These are phyloP conservation scores for Dipodomys ordii DNA, from an alignment of 2,113 vertebrate species.

Conservation along the genomic window DNA sequence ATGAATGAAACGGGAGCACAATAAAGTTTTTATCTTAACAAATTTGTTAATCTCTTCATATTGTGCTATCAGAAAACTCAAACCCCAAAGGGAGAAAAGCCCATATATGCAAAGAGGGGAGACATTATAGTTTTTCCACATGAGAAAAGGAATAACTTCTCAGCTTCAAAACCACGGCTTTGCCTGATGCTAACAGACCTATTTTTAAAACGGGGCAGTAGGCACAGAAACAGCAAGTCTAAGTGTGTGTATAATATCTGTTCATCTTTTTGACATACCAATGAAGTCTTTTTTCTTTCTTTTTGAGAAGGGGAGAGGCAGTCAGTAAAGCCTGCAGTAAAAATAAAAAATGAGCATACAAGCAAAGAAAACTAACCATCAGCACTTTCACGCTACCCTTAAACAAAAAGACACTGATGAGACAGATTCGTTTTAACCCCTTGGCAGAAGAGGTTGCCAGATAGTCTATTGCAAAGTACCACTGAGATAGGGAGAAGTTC, in stretches of 20 bases:
- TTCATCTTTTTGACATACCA: constrained; percentile 75
- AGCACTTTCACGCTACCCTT: constrained; percentile 67
- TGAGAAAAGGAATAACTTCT: neutral
- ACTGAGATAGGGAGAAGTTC: neutral
- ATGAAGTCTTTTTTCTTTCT: constrained; percentile 20
- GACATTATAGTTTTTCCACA: neutral
- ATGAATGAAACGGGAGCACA: neutral
- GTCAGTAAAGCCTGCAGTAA: constrained; percentile 55
- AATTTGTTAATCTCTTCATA: neutral
- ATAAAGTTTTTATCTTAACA: neutral
- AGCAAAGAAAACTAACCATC: constrained; percentile 40
- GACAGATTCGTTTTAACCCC: constrained; percentile 71
- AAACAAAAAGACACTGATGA: constrained; percentile 71
- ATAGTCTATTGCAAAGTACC: neutral
- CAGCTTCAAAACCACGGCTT: constrained; percentile 34
- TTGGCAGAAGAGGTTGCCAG: neutral
- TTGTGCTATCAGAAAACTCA: constrained; percentile 12
- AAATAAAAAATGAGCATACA: constrained; percentile 66
- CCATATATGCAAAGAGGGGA: neutral
- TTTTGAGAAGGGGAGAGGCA: neutral
- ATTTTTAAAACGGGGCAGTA: constrained; percentile 53
- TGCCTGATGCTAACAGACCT: constrained; percentile 42
- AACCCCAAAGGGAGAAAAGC: neutral
- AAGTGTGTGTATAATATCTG: constrained; percentile 67
- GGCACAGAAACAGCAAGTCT: constrained; percentile 44